These are phyloP conservation scores for Phortica variegata DNA, from an alignment of 1,140 invertebrate species.

Conservation along the genomic window DNA sequence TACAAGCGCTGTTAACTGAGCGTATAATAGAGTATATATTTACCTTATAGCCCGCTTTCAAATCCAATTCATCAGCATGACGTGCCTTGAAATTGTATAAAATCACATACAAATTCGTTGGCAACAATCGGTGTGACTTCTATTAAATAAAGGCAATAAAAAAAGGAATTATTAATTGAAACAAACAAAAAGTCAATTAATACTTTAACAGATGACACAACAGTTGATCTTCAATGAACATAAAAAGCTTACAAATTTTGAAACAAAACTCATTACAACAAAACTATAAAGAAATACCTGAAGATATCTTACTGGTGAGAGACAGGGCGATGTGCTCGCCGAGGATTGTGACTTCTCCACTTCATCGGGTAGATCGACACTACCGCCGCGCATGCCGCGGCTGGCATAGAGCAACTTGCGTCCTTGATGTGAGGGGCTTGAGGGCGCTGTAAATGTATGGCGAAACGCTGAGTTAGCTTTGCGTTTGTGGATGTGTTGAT, in stretches of 20 bases:
- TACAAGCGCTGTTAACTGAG: too few species aligned
- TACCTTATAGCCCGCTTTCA: conserved; percentile 89
- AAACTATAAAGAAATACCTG: conserved; percentile 55
- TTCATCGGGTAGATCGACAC: conserved; percentile 87
- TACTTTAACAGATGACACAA: neutral
- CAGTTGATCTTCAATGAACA: too few species aligned
- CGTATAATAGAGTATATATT: conserved; percentile 15
- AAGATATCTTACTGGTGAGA: conserved; percentile 72
- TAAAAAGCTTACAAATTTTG: too few species aligned
- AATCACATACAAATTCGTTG: conserved; percentile 91
- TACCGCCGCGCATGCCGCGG: conserved; percentile 83
- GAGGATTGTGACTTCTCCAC: conserved; percentile 89
- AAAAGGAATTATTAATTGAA: too few species aligned
- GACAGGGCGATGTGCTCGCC: conserved; percentile 88
- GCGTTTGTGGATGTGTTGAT: conserved; percentile 6
- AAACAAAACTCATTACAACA: too few species aligned
- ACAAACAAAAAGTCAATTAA: neutral
- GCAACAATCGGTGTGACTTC: conserved; percentile 81
- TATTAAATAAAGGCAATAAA: too few species aligned
- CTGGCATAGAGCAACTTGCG: conserved; percentile 70
- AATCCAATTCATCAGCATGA: conserved; percentile 89
- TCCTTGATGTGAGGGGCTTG: conserved; percentile 78
- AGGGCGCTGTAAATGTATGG: conserved; percentile 70
- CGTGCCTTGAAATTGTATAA: conserved; percentile 93
- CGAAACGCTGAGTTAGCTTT: conserved; percentile 24